Evolutionary conservation across 2,888 invertebrate species (phyloP).

Genomic region (Smittia sp.): DNA sequence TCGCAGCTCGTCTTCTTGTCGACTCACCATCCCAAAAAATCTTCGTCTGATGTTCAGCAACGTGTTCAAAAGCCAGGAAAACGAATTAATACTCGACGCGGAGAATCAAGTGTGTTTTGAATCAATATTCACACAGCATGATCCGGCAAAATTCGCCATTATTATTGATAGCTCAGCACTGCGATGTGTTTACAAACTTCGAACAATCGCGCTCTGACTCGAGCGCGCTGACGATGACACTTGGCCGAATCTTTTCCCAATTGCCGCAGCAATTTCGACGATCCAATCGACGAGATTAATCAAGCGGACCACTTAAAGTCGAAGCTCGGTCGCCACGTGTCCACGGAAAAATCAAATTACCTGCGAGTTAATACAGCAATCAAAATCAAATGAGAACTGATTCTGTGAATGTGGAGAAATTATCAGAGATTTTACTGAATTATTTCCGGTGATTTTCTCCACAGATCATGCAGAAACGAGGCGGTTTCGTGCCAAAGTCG

Average conservation of each 20-base stretch:
- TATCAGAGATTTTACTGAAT: conserved; percentile 6
- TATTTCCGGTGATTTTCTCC: conserved; percentile 17
- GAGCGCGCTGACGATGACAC: not conserved
- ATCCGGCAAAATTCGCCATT: not conserved
- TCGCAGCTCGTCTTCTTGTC: not conserved
- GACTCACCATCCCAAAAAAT: not conserved
- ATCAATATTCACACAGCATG: conserved; percentile 18
- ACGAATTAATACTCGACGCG: not conserved
- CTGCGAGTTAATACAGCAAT: not conserved
- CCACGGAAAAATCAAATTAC: not conserved
- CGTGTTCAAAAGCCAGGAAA: not conserved
- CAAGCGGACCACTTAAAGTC: not conserved
- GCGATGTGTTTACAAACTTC: not conserved
- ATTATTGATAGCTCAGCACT: not conserved
- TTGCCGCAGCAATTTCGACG: not conserved
- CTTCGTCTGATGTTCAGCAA: not conserved
- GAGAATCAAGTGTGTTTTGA: conserved; percentile 17
- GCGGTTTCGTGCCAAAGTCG: not conserved
- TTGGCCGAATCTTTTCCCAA: not conserved
- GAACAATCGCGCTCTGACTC: not conserved
- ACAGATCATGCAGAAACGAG: not conserved
- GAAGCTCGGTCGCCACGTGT: conserved; percentile 14
- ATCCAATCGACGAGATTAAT: not conserved
- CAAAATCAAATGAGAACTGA: conserved; percentile 7
- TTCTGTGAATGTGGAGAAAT: conserved; percentile 13